Evolutionary conservation across 2,888 invertebrate species (phyloP).

Genomic region (Leptopilina myrica): DNA sequence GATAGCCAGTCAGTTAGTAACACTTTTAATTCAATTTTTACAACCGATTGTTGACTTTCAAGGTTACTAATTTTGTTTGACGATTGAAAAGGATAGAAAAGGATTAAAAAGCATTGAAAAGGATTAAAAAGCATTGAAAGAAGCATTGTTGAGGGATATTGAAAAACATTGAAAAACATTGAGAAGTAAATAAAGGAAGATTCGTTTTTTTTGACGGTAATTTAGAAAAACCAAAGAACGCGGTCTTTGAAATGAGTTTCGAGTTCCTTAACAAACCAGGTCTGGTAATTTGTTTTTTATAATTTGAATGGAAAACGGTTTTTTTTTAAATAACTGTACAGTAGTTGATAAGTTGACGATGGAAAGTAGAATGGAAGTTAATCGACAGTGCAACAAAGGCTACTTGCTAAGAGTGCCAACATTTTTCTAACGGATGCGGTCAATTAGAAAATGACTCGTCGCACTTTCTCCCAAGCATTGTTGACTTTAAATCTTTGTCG

Average conservation of each 20-base stretch:
- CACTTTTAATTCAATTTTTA: slow-evolving; percentile 59
- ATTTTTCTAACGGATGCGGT: slow-evolving; percentile 70
- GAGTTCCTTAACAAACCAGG: not conserved
- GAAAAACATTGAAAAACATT: too few relatives aligned
- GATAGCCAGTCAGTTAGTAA: slow-evolving; percentile 41
- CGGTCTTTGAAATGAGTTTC: too few relatives aligned
- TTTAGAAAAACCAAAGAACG: too few relatives aligned
- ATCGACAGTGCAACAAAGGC: not conserved
- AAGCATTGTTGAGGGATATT: too few relatives aligned
- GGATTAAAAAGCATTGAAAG: too few relatives aligned
- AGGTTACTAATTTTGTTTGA: not conserved
- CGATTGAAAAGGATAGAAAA: too few relatives aligned
- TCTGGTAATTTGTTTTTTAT: not conserved
- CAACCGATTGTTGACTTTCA: slow-evolving; percentile 31
- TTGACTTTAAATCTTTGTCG: not conserved
- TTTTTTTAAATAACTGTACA: not conserved
- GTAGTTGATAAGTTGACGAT: not conserved
- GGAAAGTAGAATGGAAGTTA: slow-evolving; percentile 2
- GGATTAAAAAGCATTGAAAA: too few relatives aligned
- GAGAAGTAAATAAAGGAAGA: not conserved
- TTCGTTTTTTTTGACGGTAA: too few relatives aligned
- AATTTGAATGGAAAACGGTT: too few relatives aligned
- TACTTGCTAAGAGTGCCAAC: slow-evolving; percentile 48
- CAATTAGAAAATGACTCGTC: slow-evolving; percentile 71
- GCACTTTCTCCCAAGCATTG: slow-evolving; percentile 70